These are phyloP conservation scores for Antechinus stuartii DNA, from an alignment of 2,113 vertebrate genomes.

Conservation along the genomic window DNA sequence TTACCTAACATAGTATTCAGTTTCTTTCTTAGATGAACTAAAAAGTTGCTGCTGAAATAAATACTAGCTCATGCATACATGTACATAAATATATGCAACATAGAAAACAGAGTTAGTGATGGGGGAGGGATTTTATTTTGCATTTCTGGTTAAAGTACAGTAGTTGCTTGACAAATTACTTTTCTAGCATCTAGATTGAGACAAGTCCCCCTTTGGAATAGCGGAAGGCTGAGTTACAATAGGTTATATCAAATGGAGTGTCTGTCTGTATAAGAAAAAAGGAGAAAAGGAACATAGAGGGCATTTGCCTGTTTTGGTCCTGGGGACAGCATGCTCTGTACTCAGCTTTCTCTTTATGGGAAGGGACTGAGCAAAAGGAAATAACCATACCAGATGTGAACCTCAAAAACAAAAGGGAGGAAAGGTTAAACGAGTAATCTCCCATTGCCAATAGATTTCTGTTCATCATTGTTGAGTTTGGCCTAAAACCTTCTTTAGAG, in stretches of 20 bases:
- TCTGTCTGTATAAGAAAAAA: background rate
- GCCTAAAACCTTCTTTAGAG: conserved; percentile 82
- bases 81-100: background rate
- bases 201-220: background rate
- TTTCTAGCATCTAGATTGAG: background rate
- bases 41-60: background rate
- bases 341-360: background rate
- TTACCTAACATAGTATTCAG: too few relatives aligned
- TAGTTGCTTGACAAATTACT: background rate
- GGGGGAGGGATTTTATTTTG: background rate
- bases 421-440: conserved; percentile 40
- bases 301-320: background rate
- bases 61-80: background rate
- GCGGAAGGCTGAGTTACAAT: background rate
- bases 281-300: accelerated
- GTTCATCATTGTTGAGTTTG: conserved; percentile 86
- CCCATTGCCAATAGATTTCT: conserved; percentile 79
- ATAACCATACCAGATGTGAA: background rate
- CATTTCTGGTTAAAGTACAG: conserved; percentile 16
- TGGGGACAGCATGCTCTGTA: background rate
- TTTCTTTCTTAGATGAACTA: background rate
- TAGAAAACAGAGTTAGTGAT: conserved; percentile 3
- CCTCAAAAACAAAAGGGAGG: conserved; percentile 1
- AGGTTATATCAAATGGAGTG: too few relatives aligned
- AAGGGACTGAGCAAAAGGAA: background rate